Evolutionary conservation across 2,113 vertebrate species (phyloP).

Genomic region (Calonectris borealis): DNA sequence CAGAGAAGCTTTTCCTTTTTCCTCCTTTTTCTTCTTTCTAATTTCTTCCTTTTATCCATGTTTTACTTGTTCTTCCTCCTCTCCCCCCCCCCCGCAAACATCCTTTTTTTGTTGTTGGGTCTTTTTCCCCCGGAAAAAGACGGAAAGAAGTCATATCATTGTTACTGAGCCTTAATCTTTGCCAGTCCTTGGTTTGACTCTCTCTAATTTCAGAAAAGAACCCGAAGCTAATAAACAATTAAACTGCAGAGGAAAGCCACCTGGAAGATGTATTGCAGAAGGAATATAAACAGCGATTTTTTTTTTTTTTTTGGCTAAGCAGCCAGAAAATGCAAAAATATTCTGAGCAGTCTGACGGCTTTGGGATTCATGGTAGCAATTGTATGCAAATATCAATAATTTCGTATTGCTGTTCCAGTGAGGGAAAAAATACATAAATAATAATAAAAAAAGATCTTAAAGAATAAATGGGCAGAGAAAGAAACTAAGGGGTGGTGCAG

Average conservation of each 20-base stretch:
- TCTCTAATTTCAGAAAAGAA: constrained; percentile 4
- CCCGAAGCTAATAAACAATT: background rate
- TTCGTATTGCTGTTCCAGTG: background rate
- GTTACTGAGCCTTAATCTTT: background rate
- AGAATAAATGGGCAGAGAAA: constrained; percentile 3
- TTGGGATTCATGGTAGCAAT: background rate
- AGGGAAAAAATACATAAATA: background rate
- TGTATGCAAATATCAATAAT: background rate
- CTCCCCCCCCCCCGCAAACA: background rate
- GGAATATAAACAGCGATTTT: background rate
- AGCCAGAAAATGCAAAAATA: background rate
- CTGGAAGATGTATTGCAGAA: background rate
- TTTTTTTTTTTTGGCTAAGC: background rate
- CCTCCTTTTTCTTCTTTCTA: no score
- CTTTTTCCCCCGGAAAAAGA: background rate
- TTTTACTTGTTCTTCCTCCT: background rate
- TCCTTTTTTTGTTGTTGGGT: background rate
- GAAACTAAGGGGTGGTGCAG: background rate
- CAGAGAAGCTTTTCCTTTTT: background rate
- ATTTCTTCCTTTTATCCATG: background rate
- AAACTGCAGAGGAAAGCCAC: constrained; percentile 12
- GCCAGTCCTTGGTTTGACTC: background rate
- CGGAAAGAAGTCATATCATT: background rate
- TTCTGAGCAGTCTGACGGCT: background rate
- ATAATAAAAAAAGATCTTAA: background rate